A percentile compares a stretch with the other conserved stretches of the same genome.
These are phyloP conservation scores for Hecatera dysodea DNA, from an alignment of 2,888 invertebrate species.

Conservation along the genomic window DNA sequence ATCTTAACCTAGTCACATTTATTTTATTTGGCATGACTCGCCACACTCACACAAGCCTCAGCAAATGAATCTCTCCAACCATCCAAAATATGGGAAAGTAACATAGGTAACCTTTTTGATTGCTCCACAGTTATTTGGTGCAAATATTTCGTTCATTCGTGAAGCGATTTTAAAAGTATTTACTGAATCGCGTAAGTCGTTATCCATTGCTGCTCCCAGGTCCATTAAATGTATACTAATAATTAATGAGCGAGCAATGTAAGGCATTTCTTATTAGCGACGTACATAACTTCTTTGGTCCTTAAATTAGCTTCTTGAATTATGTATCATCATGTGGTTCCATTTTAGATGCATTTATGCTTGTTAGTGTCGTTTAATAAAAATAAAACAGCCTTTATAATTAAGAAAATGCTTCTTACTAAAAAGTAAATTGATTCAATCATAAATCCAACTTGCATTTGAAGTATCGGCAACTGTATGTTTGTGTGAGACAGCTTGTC, in stretches of 20 bases:
- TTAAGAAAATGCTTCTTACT: too few relatives aligned
- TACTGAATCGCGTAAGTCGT: constrained; percentile 19
- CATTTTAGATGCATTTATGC: constrained; percentile 17
- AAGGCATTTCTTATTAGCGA: constrained; percentile 47
- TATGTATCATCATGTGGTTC: constrained; percentile 32
- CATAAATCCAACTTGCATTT: too few relatives aligned
- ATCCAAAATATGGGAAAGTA: constrained; percentile 15
- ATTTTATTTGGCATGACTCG: too few relatives aligned
- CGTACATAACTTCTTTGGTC: constrained; percentile 46
- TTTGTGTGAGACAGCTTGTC: too few relatives aligned
- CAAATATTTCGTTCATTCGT: constrained; percentile 17
- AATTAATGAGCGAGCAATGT: constrained; percentile 56
- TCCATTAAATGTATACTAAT: constrained; percentile 54
- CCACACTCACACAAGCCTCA: too few relatives aligned
- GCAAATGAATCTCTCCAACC: not conserved
- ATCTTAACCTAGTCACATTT: too few relatives aligned
- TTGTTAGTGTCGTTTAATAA: too few relatives aligned
- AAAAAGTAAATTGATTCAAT: too few relatives aligned
- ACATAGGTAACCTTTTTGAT: constrained; percentile 2
- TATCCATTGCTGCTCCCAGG: constrained; percentile 45
- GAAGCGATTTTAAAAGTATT: constrained; percentile 34
- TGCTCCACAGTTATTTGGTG: not conserved
- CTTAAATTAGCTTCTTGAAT: constrained; percentile 45
- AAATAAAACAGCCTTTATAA: too few relatives aligned
- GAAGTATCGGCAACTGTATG: too few relatives aligned